A percentile compares a stretch with the other conserved stretches of the same genome.
phyloP scores from a whole-genome alignment of 2,113 vertebrate genomes.

The Hypomesus transpacificus region DNA sequence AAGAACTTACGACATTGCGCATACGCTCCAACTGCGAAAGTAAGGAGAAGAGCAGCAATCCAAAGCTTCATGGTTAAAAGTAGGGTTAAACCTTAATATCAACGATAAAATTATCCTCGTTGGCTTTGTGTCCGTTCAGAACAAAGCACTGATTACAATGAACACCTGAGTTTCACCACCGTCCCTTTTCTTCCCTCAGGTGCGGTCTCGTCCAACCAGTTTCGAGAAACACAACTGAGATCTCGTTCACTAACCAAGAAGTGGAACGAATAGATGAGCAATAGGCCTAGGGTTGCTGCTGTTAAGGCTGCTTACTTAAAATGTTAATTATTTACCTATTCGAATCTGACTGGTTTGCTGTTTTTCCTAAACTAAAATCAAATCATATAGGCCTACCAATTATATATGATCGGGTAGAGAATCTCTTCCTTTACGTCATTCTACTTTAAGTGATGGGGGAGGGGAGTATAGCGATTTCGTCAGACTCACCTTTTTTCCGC shows the following conservation, averaged over 20 bases:
- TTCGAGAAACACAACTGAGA: constrained; percentile 21
- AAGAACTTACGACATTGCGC: constrained; percentile 53
- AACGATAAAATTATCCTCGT: neutral
- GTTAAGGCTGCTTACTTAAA: neutral
- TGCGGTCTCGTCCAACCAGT: constrained; percentile 68
- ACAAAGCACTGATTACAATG: constrained; percentile 33
- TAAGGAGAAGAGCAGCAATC: constrained; percentile 46
- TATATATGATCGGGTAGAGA: neutral
- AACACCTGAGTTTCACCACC: neutral
- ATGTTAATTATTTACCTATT: neutral
- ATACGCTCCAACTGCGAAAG: constrained; percentile 39
- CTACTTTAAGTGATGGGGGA: constrained; percentile 25
- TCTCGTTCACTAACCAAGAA: neutral
- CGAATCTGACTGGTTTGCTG: neutral
- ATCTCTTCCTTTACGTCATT: constrained; percentile 42
- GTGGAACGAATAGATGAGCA: neutral
- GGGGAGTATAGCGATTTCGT: neutral
- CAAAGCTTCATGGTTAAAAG: constrained; percentile 53
- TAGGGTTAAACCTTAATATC: neutral
- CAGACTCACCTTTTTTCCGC: constrained; percentile 37
- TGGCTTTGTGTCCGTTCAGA: constrained; percentile 6
- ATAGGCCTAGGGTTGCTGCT: too few species aligned
- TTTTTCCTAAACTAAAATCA: neutral
- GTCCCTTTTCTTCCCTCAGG: constrained; percentile 42
- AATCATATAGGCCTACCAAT: too few species aligned